Conservation (phyloP, 2,113 vertebrate species). For the Benitochromis conjunctus region DNA sequence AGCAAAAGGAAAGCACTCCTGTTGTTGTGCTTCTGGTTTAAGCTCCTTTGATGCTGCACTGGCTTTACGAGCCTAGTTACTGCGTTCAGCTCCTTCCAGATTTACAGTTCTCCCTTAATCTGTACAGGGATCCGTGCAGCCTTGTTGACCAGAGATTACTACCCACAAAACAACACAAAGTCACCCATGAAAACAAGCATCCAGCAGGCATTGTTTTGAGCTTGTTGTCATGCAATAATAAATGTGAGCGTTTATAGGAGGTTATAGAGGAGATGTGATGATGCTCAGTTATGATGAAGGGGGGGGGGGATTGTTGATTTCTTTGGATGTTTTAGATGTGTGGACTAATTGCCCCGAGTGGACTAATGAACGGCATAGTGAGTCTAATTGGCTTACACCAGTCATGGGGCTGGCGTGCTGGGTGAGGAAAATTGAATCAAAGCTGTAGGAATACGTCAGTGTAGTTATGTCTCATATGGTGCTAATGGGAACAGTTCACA, state of each 20-base stretch:
- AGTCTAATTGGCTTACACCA: conserved; percentile 61
- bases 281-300: background rate
- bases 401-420: conserved; percentile 37
- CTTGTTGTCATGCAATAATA: background rate
- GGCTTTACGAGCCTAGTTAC: conserved; percentile 52
- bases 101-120: conserved; percentile 59
- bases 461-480: background rate
- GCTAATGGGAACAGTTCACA: conserved; percentile 26
- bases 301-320: background rate
- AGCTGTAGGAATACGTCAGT: conserved; percentile 51
- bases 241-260: background rate
- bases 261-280: background rate
- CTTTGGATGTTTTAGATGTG: background rate
- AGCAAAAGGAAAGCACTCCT: conserved; percentile 3
- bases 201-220: background rate
- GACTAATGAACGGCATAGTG: conserved; percentile 41
- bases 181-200: conserved; percentile 20
- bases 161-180: conserved; percentile 29
- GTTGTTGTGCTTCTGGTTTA: conserved; percentile 50
- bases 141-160: conserved; percentile 57
- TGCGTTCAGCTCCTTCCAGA: conserved; percentile 47
- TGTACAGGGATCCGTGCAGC: conserved; percentile 46
- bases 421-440: conserved; percentile 65
- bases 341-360: conserved; percentile 49
- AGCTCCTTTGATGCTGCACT: conserved; percentile 38